Percentiles rank a stretch among this genome's conserved stretches.
phyloP scores from a whole-genome alignment of 2,797 vertebrate genomes.

The Megalops cyprinoides region DNA sequence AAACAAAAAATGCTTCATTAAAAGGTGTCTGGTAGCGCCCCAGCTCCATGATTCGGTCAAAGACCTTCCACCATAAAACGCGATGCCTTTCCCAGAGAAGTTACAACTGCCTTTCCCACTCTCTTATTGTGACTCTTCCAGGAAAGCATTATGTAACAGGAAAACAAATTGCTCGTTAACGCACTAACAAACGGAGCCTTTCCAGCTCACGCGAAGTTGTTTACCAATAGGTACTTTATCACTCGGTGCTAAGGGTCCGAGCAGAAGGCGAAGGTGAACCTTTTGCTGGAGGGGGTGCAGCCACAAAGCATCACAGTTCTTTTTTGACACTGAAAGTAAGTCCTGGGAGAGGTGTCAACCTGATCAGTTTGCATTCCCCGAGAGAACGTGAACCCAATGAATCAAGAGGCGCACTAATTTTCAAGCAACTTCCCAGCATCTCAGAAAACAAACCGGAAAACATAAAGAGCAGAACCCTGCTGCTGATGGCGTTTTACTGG shows the following conservation, averaged over 20 bases:
- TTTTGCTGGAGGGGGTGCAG: not conserved
- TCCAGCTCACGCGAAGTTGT: not conserved
- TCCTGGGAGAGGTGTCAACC: not conserved
- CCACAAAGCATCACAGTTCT: too few relatives aligned
- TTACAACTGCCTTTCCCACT: too few relatives aligned
- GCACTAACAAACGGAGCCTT: not conserved
- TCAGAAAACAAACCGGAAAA: not conserved
- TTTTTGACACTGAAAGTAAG: not conserved
- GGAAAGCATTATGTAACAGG: not conserved
- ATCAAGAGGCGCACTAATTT: not conserved
- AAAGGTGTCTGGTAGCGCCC: too few relatives aligned
- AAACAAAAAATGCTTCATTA: too few relatives aligned
- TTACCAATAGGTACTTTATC: not conserved
- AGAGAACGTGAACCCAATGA: not conserved
- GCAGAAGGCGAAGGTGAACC: not conserved
- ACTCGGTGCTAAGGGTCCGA: not conserved
- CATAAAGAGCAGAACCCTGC: not conserved
- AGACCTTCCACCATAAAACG: not conserved
- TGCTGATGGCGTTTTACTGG: too few relatives aligned
- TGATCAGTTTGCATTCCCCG: not conserved
- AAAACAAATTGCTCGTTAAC: not conserved
- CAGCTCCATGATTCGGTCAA: not conserved
- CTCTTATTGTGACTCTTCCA: not conserved
- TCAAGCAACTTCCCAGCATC: not conserved
- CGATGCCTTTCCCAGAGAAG: not conserved